Conservation (phyloP, 2,888 invertebrate genomes). For the Aphelenchoides bicaudatus region DNA sequence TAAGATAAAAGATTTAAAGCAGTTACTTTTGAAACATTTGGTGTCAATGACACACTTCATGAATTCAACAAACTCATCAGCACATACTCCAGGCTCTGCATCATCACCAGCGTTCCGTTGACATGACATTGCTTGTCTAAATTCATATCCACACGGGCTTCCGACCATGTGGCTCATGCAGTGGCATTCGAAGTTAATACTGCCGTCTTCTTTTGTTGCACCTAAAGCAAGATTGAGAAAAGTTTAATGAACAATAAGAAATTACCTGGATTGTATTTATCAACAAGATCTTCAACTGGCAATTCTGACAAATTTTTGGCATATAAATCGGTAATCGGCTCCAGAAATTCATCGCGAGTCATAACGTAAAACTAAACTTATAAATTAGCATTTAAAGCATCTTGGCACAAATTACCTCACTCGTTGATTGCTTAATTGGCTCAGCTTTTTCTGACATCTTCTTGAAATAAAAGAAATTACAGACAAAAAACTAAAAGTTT, state of each 20-base stretch:
- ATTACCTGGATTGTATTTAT: constrained; percentile 54
- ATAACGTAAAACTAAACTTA: constrained; percentile 40
- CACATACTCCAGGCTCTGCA: constrained; percentile 53
- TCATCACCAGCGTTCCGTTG: constrained; percentile 49
- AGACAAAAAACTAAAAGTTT: too few relatives aligned
- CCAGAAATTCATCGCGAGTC: constrained; percentile 45
- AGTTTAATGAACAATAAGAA: too few relatives aligned
- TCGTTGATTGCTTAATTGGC: too few relatives aligned
- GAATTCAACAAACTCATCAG: constrained; percentile 53
- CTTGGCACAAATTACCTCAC: too few relatives aligned
- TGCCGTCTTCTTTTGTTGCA: constrained; percentile 53
- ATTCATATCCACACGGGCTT: constrained; percentile 55
- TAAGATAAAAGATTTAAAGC: constrained; percentile 4
- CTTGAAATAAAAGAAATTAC: too few relatives aligned
- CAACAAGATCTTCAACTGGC: constrained; percentile 46
- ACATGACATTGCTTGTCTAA: constrained; percentile 54
- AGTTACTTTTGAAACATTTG: constrained; percentile 50
- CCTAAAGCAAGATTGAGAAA: too few relatives aligned
- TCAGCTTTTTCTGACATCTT: too few relatives aligned
- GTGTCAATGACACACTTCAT: constrained; percentile 57
- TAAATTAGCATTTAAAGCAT: not conserved
- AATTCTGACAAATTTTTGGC: constrained; percentile 40
- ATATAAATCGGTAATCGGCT: constrained; percentile 49
- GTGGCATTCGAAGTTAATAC: constrained; percentile 56
- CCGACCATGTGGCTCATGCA: constrained; percentile 58